Evolutionary conservation across 2,113 vertebrate genomes (phyloP).

Genomic region (Tricholaema leucomelas): DNA sequence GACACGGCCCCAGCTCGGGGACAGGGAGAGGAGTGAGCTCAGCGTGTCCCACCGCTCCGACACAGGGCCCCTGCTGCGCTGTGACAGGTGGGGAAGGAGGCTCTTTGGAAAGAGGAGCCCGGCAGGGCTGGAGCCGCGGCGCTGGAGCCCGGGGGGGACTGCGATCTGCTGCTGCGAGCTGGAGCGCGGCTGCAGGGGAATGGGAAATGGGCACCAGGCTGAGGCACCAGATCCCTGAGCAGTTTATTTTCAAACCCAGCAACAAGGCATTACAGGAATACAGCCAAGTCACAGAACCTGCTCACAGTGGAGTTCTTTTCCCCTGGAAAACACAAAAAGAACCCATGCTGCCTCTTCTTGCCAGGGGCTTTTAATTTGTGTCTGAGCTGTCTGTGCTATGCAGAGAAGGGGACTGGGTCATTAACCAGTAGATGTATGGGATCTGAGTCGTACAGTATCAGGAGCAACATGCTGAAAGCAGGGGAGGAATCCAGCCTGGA

Average conservation of each 20-base stretch:
- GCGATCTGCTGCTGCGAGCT: conserved; percentile 21
- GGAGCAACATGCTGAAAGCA: background rate
- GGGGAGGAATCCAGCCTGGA: background rate
- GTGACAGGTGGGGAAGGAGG: background rate
- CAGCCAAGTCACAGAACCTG: background rate
- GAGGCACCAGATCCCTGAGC: conserved; percentile 13
- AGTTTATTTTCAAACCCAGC: conserved; percentile 39
- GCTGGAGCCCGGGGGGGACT: background rate
- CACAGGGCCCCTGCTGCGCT: fast-evolving
- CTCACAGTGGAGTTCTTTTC: background rate
- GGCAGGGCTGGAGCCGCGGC: background rate
- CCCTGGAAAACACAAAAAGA: background rate
- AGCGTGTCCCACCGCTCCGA: fast-evolving
- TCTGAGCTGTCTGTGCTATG: background rate
- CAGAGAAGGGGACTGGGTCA: background rate
- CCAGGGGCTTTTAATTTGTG: background rate
- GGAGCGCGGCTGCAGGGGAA: background rate
- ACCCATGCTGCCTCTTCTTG: background rate
- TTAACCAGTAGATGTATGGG: background rate
- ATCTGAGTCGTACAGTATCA: background rate
- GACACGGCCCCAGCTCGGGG: background rate
- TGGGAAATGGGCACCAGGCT: conserved; percentile 10
- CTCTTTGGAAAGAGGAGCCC: background rate
- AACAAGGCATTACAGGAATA: conserved; percentile 6
- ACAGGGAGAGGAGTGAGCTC: background rate